Conservation (phyloP, 2,888 invertebrate genomes). For the Mermis nigrescens region DNA sequence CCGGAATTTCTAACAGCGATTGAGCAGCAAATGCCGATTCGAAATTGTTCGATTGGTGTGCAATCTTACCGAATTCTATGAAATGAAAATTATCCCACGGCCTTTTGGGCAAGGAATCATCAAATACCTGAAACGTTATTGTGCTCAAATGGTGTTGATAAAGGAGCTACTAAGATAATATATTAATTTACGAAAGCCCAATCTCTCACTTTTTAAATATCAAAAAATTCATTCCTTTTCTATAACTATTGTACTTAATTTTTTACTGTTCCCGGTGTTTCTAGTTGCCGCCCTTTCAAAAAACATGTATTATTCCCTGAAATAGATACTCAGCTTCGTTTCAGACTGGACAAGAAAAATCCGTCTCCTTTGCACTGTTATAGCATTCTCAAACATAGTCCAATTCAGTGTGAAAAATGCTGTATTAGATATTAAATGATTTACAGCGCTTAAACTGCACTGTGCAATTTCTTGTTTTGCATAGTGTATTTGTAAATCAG, state of each 20-base stretch:
- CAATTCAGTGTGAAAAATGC: no score
- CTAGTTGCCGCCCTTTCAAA: neutral
- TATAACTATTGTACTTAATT: neutral
- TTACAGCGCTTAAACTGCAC: no score
- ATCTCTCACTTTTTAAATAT: neutral
- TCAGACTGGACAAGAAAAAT: no score
- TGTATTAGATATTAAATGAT: no score
- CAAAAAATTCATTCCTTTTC: neutral
- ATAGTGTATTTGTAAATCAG: no score
- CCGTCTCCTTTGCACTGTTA: no score
- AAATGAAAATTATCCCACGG: conserved; percentile 42
- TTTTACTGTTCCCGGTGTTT: neutral
- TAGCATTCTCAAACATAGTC: no score
- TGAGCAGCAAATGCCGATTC: conserved; percentile 37
- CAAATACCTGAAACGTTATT: conserved; percentile 28
- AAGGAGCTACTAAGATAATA: no score
- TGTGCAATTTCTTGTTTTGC: no score
- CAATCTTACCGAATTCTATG: conserved; percentile 37
- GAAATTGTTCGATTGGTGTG: conserved; percentile 21
- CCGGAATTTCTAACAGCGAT: conserved; percentile 39
- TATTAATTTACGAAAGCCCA: no score
- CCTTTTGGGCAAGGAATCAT: conserved; percentile 37
- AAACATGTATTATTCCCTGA: no score
- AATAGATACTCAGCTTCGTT: no score
- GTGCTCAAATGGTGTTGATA: neutral